These are phyloP conservation scores for Protobothrops flavoviridis DNA, from an alignment of 2,113 vertebrate genomes.

Conservation along the genomic window DNA sequence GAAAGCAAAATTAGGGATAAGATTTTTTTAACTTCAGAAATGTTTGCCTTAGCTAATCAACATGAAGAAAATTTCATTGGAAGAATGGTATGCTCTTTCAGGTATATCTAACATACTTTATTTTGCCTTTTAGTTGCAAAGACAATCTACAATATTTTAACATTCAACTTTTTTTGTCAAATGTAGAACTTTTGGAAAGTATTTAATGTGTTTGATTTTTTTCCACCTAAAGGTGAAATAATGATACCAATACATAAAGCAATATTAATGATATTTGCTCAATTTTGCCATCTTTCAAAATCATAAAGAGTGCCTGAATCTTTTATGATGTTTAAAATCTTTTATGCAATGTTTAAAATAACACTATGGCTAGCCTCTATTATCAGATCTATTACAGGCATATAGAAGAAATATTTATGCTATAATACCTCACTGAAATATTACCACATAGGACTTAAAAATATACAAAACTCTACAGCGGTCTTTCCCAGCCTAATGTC, in stretches of 20 bases:
- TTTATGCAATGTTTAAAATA: slow-evolving; percentile 22
- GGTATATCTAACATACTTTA: background rate
- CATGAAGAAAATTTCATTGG: background rate
- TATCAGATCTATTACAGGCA: background rate
- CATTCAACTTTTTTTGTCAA: background rate
- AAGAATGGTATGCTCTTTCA: background rate
- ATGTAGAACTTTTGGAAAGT: background rate
- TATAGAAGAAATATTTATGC: slow-evolving; percentile 1
- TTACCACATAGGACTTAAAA: slow-evolving; percentile 4
- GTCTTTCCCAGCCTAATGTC: background rate
- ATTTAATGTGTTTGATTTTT: background rate
- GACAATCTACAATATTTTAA: background rate
- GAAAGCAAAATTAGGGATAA: background rate
- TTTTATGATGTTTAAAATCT: background rate
- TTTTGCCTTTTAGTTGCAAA: background rate
- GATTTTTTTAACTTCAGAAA: background rate
- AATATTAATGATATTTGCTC: background rate
- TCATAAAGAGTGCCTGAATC: background rate
- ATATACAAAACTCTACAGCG: background rate
- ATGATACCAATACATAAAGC: background rate
- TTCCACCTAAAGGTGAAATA: background rate
- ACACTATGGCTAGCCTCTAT: background rate
- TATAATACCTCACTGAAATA: background rate
- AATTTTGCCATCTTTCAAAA: background rate
- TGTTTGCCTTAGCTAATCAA: background rate